Conservation (phyloP, 2,888 invertebrate genomes). For the Phengaris alcon region DNA sequence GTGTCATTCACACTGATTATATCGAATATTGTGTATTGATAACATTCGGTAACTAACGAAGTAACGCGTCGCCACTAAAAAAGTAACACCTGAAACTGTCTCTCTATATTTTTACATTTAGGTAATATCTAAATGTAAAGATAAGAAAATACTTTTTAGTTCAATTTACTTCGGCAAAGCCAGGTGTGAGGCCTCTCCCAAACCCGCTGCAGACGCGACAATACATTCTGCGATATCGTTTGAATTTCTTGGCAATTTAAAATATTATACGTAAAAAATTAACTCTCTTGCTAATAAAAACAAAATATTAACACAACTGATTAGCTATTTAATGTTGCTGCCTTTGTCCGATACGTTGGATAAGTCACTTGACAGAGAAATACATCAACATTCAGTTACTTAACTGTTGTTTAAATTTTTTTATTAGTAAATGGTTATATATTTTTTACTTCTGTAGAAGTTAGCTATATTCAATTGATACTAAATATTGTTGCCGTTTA, state of each 20-base stretch:
- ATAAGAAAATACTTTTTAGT: too few species aligned
- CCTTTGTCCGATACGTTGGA: not conserved
- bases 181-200: not conserved
- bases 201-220: slow-evolving; percentile 14
- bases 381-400: too few species aligned
- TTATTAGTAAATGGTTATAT: not conserved
- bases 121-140: too few species aligned
- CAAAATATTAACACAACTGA: not conserved
- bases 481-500: not conserved
- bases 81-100: too few species aligned
- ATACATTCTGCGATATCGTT: not conserved
- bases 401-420: not conserved
- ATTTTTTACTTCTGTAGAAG: not conserved
- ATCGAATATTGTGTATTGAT: too few species aligned
- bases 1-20: too few species aligned
- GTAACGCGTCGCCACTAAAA: too few species aligned
- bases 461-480: not conserved
- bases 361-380: not conserved
- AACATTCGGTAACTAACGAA: too few species aligned
- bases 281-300: not conserved
- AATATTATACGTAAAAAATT: not conserved
- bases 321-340: not conserved
- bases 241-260: not conserved
- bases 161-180: not conserved
- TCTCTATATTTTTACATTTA: too few species aligned